Conservation (phyloP, 1,140 invertebrate species). For the Asobara japonica region DNA sequence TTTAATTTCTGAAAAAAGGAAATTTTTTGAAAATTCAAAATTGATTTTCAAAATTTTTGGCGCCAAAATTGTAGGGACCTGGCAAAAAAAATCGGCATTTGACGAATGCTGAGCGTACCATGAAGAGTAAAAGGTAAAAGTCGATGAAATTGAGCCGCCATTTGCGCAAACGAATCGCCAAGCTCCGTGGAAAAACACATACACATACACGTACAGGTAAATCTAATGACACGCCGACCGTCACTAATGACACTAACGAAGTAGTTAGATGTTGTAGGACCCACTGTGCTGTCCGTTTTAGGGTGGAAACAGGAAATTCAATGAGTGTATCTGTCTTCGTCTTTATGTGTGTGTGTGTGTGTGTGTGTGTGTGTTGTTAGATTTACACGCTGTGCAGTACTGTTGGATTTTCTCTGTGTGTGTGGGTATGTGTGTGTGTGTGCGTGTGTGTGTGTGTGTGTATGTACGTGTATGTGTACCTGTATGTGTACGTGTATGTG, state of each 20-base stretch:
- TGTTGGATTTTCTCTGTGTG: too few species aligned
- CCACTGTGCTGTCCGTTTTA: conserved; percentile 16
- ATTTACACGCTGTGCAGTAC: too few species aligned
- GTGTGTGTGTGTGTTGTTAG: conserved; percentile 10
- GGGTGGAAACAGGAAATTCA: not conserved
- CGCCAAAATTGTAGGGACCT: too few species aligned
- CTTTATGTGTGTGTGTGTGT: not conserved
- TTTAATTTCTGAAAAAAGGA: too few species aligned
- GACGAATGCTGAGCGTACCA: too few species aligned
- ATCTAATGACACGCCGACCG: conserved; percentile 67
- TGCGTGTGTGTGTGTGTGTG: too few species aligned
- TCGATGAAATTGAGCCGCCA: not conserved
- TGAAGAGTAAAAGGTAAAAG: not conserved
- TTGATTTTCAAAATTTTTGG: too few species aligned
- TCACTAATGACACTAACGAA: conserved; percentile 67
- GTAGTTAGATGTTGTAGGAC: conserved; percentile 64
- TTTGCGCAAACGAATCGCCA: not conserved
- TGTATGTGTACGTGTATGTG: too few species aligned
- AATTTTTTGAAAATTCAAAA: too few species aligned
- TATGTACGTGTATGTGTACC: too few species aligned
- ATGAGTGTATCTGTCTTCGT: not conserved
- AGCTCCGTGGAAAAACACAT: conserved; percentile 55
- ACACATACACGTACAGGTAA: conserved; percentile 58
- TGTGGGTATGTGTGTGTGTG: too few species aligned
- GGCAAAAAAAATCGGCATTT: too few species aligned